Conservation (phyloP, 2,888 invertebrate genomes). For the Spodoptera littoralis region DNA sequence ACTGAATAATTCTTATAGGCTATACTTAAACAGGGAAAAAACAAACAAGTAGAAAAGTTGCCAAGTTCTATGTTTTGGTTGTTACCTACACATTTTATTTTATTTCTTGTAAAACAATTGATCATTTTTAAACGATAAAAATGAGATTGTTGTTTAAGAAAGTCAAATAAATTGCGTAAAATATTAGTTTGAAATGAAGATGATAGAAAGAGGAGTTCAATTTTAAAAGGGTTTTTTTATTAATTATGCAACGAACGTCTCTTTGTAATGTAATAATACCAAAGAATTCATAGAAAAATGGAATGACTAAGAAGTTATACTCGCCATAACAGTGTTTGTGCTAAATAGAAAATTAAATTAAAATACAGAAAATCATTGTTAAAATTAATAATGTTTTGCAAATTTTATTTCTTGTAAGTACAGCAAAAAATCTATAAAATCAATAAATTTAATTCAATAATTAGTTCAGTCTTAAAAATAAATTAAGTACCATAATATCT, state of each 20-base stretch:
- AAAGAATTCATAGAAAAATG: conserved; percentile 55
- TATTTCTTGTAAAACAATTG: conserved; percentile 16
- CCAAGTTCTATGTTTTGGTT: too few species aligned
- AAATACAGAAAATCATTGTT: conserved; percentile 47
- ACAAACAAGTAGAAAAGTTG: too few species aligned
- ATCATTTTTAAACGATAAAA: conserved; percentile 53
- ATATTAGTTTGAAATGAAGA: neutral
- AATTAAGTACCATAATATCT: conserved; percentile 68
- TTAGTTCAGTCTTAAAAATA: conserved; percentile 83
- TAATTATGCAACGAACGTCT: neutral
- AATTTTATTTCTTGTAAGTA: conserved; percentile 39
- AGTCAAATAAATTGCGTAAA: neutral
- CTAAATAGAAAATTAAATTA: conserved; percentile 51
- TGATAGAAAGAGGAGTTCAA: neutral
- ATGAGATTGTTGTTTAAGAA: conserved; percentile 33
- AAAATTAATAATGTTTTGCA: conserved; percentile 49
- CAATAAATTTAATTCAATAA: conserved; percentile 63
- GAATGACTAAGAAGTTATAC: conserved; percentile 73
- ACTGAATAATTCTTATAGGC: too few species aligned
- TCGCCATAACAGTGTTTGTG: conserved; percentile 65
- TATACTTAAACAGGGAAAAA: too few species aligned
- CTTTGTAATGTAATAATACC: conserved; percentile 51
- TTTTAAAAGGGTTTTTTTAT: too few species aligned
- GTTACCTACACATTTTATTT: too few species aligned
- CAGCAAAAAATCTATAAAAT: conserved; percentile 45